Evolutionary conservation across 2,113 vertebrate genomes (phyloP).

Genomic region (Chlorodrepanis virens): DNA sequence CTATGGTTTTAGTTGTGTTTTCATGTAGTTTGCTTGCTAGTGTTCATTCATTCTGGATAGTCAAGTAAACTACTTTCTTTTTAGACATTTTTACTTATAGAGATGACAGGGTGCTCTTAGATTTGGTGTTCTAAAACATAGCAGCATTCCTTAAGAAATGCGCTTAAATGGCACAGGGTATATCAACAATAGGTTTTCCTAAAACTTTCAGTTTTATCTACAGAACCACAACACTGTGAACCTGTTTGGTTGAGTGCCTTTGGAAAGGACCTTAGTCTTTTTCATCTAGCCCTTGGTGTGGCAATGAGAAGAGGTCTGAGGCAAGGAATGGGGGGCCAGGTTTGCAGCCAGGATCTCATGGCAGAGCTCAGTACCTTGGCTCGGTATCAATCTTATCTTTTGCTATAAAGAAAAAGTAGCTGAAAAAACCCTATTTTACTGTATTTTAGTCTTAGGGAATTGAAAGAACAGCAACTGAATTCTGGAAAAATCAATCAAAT

Average conservation of each 20-base stretch:
- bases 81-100: not conserved
- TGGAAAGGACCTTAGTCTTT: not conserved
- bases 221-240: not conserved
- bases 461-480: not conserved
- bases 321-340: not conserved
- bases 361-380: not conserved
- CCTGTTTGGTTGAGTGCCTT: not conserved
- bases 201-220: not conserved
- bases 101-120: not conserved
- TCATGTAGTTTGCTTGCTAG: not conserved
- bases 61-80: not conserved
- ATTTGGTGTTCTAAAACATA: not conserved
- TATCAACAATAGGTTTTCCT: not conserved
- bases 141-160: not conserved
- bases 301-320: not conserved
- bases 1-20: not conserved
- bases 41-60: not conserved
- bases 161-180: not conserved
- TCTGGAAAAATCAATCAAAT: not conserved
- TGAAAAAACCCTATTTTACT: not conserved
- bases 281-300: not conserved
- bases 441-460: not conserved
- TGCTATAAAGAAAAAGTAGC: not conserved
- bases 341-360: not conserved
- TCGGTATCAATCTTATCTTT: not conserved